Conservation (phyloP, 2,888 invertebrate species). For the Cantharis rufa region DNA sequence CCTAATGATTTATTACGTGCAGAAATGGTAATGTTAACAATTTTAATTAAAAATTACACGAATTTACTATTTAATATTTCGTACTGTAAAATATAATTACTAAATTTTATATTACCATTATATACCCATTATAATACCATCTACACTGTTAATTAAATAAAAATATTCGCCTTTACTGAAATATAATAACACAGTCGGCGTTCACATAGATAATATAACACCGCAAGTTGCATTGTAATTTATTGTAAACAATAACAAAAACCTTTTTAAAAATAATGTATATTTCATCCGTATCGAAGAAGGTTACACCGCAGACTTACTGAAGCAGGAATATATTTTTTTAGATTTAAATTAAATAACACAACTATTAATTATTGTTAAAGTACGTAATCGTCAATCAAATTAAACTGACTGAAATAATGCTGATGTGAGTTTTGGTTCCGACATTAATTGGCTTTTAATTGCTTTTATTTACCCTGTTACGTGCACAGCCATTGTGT, state of each 20-base stretch:
- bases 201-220: neutral
- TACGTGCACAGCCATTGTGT: neutral
- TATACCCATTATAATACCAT: neutral
- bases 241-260: neutral
- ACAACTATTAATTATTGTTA: neutral
- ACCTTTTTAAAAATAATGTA: neutral
- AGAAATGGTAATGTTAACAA: neutral
- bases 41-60: neutral
- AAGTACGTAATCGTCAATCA: neutral
- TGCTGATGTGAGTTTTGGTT: neutral
- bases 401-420: neutral
- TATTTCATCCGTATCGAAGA: too few species aligned
- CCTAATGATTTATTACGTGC: neutral
- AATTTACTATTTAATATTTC: neutral
- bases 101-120: neutral
- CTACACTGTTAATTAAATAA: neutral
- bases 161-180: neutral
- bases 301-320: too few species aligned
- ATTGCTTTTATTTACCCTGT: neutral
- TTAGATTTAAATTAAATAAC: neutral
- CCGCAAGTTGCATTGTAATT: neutral
- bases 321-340: too few species aligned
- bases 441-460: constrained; percentile 9
- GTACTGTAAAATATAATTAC: neutral
- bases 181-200: neutral